Conservation (phyloP, 2,888 invertebrate genomes). For the Lasioglossum vierecki region DNA sequence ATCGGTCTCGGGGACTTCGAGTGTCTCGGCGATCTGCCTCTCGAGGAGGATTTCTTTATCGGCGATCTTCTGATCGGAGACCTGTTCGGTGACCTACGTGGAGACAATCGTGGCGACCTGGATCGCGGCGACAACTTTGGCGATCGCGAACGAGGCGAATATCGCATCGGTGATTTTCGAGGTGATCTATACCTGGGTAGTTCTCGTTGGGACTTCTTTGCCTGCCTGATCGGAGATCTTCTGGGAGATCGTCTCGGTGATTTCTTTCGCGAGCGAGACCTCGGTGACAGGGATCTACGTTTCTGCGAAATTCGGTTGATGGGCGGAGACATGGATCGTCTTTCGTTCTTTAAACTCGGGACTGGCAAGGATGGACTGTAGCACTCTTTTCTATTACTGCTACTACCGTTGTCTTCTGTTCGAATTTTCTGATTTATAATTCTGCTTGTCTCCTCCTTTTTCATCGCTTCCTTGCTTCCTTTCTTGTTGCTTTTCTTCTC, state of each 20-base stretch:
- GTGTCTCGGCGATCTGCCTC: constrained; percentile 74
- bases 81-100: constrained; percentile 75
- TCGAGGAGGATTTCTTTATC: constrained; percentile 69
- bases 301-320: constrained; percentile 66
- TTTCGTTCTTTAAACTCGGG: constrained; percentile 62
- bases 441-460: constrained; percentile 60
- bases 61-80: constrained; percentile 73
- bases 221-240: constrained; percentile 69
- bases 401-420: constrained; percentile 52
- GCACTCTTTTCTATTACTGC: constrained; percentile 56
- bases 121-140: constrained; percentile 75
- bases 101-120: constrained; percentile 75
- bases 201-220: constrained; percentile 71
- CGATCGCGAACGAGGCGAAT: constrained; percentile 74
- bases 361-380: constrained; percentile 38
- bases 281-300: constrained; percentile 74
- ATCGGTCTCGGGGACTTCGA: constrained; percentile 68
- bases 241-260: constrained; percentile 75
- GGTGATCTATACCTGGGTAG: constrained; percentile 83
- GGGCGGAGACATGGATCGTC: constrained; percentile 72
- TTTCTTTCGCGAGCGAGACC: constrained; percentile 68
- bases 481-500: constrained; percentile 62
- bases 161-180: constrained; percentile 79
- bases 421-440: constrained; percentile 60
- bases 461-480: constrained; percentile 67